Percentiles rank a stretch among this genome's conserved stretches.
phyloP scores from a whole-genome alignment of 2,113 vertebrate species.

The Gavialis gangeticus region DNA sequence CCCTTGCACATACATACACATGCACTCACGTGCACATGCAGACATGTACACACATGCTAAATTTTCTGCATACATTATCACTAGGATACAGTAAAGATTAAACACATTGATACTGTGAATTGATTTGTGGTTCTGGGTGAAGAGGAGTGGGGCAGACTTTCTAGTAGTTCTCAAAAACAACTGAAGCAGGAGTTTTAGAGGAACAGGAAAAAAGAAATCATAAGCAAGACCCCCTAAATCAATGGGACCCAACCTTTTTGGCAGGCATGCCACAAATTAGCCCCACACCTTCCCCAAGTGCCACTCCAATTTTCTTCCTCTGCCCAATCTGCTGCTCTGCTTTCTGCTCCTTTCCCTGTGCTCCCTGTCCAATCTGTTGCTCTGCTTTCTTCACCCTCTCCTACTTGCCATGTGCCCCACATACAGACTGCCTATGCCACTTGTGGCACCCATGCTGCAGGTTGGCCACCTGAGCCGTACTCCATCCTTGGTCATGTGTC shows the following conservation, averaged over 20 bases:
- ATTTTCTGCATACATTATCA: no score
- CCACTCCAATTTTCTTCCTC: no score
- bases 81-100: neutral
- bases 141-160: neutral
- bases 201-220: neutral
- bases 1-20: neutral
- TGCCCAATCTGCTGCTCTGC: no score
- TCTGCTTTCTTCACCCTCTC: no score
- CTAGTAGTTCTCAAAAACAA: neutral
- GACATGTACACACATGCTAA: accelerated
- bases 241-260: no score
- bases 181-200: neutral
- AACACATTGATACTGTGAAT: neutral
- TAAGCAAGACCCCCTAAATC: no score
- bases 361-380: no score
- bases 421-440: no score
- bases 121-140: neutral
- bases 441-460: no score
- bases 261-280: neutral
- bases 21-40: neutral
- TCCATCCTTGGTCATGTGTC: neutral
- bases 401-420: no score
- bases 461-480: neutral
- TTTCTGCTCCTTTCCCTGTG: no score
- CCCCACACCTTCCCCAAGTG: neutral